A percentile compares a stretch with the other conserved stretches of the same genome.
phyloP scores from a whole-genome alignment of 2,113 vertebrate species.

The Coptodon bakossiorum region DNA sequence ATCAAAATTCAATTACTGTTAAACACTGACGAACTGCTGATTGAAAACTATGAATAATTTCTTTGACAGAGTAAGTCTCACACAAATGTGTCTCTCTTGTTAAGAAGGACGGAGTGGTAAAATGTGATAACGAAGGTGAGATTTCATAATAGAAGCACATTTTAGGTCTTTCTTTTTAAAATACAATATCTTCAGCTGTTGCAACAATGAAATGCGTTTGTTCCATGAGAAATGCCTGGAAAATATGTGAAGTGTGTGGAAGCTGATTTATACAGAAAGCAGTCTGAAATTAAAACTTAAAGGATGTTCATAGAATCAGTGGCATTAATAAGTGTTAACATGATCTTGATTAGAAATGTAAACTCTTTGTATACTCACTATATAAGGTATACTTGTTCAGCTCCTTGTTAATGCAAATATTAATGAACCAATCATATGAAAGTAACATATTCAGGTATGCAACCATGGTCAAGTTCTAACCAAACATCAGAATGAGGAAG shows the following conservation, averaged over 20 bases:
- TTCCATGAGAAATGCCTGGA: neutral
- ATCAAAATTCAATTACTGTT: slow-evolving; percentile 58
- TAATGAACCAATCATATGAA: neutral
- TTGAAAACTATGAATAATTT: slow-evolving; percentile 52
- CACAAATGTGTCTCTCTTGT: neutral
- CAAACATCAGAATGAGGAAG: neutral
- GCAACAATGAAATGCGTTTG: neutral
- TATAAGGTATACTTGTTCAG: neutral
- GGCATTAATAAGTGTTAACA: neutral
- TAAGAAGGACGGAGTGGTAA: neutral
- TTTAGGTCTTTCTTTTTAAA: neutral
- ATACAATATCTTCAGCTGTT: neutral
- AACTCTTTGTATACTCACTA: neutral
- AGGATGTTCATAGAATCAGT: neutral
- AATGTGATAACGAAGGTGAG: neutral
- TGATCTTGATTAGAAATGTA: neutral
- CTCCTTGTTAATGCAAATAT: neutral
- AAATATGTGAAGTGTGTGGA: neutral
- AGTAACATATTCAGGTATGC: neutral
- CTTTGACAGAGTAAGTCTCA: neutral
- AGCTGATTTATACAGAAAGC: neutral
- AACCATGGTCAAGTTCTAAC: neutral
- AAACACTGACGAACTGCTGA: slow-evolving; percentile 41
- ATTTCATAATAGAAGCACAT: neutral
- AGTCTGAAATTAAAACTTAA: neutral